Base-by-base conservation (phyloP, 2,888 invertebrate species). In the Junonia oenone region DNA sequence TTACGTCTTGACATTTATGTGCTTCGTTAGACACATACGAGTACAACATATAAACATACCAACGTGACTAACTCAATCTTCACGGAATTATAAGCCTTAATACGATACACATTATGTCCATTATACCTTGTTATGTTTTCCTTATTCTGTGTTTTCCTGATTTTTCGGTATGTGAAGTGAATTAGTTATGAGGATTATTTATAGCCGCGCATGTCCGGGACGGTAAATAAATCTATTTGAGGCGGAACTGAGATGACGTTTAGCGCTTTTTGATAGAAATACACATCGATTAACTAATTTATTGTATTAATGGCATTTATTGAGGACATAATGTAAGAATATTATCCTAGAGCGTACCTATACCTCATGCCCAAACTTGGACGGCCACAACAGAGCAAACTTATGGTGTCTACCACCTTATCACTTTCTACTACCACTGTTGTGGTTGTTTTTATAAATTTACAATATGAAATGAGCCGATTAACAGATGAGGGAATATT, bases 141-240 rank as follows among this genome's bases (percentile, higher is more conserved):
- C 17, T 38, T 38, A 38, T 38, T 17, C 9, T 8, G 38, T 38
- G 38, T 38, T 38, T 38, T 9, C 15, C 38, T 38, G 17, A 38
- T n/a, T 38, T 38, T 38, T 38, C 38, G 8, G 11, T 38, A 38
- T 38, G 38, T 38, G 38, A 38, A 38, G 38, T 38, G 38, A 38
- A 38, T 38, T 38, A 38, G 17, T 15, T 14, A 38, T 38, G 38
- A 38, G 15, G 8, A 9, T 17, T 38, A 17, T 38, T 38, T 38
- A 17, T 38, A 38, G 38, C 38, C 15, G 38, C 2, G 38, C 38
- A 17, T 38, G 38, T 14, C n/a, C n/a, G n/a, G 15, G 15, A 38
- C 17, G 15, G 8, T 9, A 15, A 9, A 38, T 15, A 38, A 8
- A 9, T 15, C 2, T 38, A 17, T 38, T 6, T 38, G 2, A 15